These are phyloP conservation scores for Capitulum mitella DNA, from an alignment of 2,888 invertebrate genomes.

Conservation along the genomic window DNA sequence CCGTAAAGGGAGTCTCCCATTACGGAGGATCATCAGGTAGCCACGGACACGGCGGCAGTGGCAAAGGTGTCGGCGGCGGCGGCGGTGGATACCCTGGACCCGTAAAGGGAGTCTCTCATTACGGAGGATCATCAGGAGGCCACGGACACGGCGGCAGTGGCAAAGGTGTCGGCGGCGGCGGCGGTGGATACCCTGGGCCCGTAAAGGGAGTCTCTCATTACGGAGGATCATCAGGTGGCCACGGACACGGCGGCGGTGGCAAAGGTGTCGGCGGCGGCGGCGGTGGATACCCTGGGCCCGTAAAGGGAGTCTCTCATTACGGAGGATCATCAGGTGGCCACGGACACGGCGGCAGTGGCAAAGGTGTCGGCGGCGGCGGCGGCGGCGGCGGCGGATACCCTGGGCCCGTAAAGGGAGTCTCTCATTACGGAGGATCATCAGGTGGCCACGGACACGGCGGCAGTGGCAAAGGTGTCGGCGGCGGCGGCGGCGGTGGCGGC, in stretches of 20 bases:
- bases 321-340: neutral
- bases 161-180: too few relatives aligned
- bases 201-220: neutral
- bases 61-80: too few relatives aligned
- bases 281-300: neutral
- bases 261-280: neutral
- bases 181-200: neutral
- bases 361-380: neutral
- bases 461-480: too few relatives aligned
- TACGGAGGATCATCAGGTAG: neutral
- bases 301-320: neutral
- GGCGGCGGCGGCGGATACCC: neutral
- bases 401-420: neutral
- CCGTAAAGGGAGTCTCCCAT: neutral
- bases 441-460: too few relatives aligned
- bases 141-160: too few relatives aligned
- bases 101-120: too few relatives aligned
- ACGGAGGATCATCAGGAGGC: too few relatives aligned
- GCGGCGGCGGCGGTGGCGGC: neutral
- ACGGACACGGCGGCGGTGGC: neutral
- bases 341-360: neutral
- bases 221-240: neutral
- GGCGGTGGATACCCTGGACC: too few relatives aligned
- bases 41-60: too few relatives aligned
- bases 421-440: neutral